Base-by-base conservation (phyloP, 30 jellyfish, hydroid and myxozoan genomes). In the Hydractinia symbiolongicarpus region DNA sequence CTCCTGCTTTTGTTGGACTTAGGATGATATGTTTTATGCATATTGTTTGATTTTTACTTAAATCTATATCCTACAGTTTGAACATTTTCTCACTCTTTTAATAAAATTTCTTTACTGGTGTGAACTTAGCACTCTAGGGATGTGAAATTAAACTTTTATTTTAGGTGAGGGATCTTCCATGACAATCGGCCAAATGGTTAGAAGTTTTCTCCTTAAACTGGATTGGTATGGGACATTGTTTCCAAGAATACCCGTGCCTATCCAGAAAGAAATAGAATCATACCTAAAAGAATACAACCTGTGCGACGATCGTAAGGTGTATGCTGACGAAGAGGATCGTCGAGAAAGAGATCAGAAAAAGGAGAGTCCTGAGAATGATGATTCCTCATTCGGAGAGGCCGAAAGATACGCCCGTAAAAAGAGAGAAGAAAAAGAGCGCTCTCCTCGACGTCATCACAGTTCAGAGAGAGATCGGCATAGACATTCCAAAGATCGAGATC, bases 141-240 rank as follows among this genome's bases (percentile, higher is more conserved):
- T 30, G 44, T 30, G 44, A 30, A 30, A 30, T 30, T 30, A 30
- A 30, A 2, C 2, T 30, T 30, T 30, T 30, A 30, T 30, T 30
- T 64, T 19, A 71, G 96, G 96, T 19, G 89, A 90, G 1, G 98
- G 98, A 16, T 83, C 95, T 55, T 72, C 86, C 20, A 92, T 92
- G 98, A 92, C 98, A 44, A 69, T 92, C 57, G 98, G 98, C 49
- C 95, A 88, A 57, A 80, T 92, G 79, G 87, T 92, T 9, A 86
- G 98, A 3, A 86, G 95, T 75, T 86, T 92, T 73, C 20, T 92
- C 49, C 55, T 88, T 80, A 84, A 87, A 79, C 55, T 87, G 50
- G 98, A 92, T 30, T 92, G 98, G 98, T 92, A 82, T 73, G 96
- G 96, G 17, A 92, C 98, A 51, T 70, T 92, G 79, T 92, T 92